These are phyloP conservation scores for Psylliodes chrysocephalus DNA, from an alignment of 2,888 invertebrate species.

Conservation along the genomic window DNA sequence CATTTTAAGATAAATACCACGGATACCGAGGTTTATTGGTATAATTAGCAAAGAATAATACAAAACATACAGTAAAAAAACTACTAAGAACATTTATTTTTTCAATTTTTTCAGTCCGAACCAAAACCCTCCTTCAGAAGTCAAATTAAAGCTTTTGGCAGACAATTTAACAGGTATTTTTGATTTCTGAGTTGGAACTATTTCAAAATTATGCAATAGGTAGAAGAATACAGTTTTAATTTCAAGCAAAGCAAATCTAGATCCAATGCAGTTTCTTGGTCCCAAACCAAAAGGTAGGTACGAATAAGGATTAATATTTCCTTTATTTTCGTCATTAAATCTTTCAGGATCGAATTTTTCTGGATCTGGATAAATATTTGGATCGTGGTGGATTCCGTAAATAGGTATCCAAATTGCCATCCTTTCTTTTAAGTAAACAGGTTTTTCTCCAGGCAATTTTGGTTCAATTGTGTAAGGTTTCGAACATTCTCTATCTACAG, in stretches of 20 bases:
- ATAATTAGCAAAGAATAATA: too few species aligned
- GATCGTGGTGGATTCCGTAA: slow-evolving; percentile 52
- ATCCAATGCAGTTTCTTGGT: slow-evolving; percentile 72
- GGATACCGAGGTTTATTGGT: too few species aligned
- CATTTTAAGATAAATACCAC: too few species aligned
- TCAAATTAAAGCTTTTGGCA: slow-evolving; percentile 39
- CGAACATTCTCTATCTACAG: slow-evolving; percentile 64
- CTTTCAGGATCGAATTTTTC: slow-evolving; percentile 56
- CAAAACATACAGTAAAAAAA: too few species aligned
- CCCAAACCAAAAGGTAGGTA: slow-evolving; percentile 64
- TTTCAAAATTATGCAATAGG: slow-evolving; percentile 49
- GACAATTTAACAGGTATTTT: slow-evolving; percentile 50
- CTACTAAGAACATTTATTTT: too few species aligned
- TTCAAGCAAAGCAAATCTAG: slow-evolving; percentile 55
- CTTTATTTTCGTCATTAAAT: slow-evolving; percentile 67
- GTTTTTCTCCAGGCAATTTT: slow-evolving; percentile 39
- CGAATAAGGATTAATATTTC: slow-evolving; percentile 61
- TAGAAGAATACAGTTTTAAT: slow-evolving; percentile 51
- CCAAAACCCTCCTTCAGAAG: slow-evolving; percentile 52
- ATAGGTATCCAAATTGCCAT: slow-evolving; percentile 47
- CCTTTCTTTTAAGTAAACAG: slow-evolving; percentile 27
- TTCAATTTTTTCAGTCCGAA: slow-evolving; percentile 48
- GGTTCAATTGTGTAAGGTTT: slow-evolving; percentile 62
- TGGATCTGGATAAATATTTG: slow-evolving; percentile 54
- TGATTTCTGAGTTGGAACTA: slow-evolving; percentile 51